These are phyloP conservation scores for Callosobruchus maculatus DNA, from an alignment of 2,888 invertebrate genomes.

Conservation along the genomic window DNA sequence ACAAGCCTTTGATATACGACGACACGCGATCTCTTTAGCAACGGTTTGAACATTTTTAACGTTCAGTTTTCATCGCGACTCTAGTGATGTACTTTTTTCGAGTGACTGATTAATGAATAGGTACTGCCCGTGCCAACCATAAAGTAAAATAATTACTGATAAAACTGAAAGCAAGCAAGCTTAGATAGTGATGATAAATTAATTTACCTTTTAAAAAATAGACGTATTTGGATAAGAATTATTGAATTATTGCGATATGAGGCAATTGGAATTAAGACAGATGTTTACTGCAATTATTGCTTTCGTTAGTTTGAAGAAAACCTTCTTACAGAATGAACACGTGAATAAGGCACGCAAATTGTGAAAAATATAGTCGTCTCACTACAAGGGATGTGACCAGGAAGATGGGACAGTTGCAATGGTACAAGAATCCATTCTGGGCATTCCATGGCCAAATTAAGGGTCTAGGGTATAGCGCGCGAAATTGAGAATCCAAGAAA, in stretches of 20 bases:
- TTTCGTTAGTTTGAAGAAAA: too few species aligned
- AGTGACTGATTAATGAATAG: not conserved
- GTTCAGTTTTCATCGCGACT: not conserved
- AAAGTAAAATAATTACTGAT: not conserved
- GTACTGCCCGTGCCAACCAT: not conserved
- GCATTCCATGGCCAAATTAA: too few species aligned
- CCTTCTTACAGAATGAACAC: too few species aligned
- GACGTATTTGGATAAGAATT: not conserved
- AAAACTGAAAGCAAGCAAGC: not conserved
- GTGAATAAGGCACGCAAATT: too few species aligned
- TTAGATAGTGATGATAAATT: not conserved
- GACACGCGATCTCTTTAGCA: not conserved
- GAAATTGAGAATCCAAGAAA: too few species aligned
- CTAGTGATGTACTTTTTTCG: not conserved
- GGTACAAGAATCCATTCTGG: too few species aligned
- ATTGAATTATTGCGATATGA: not conserved
- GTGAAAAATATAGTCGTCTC: too few species aligned
- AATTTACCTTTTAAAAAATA: not conserved
- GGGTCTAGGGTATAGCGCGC: too few species aligned
- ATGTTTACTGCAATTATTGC: too few species aligned
- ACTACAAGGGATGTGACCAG: too few species aligned
- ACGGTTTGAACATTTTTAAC: not conserved
- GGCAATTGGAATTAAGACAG: not conserved
- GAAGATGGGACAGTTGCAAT: too few species aligned
- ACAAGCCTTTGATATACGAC: not conserved